Evolutionary conservation across 2,888 invertebrate species (phyloP).

Genomic region (Lysandra coridon): DNA sequence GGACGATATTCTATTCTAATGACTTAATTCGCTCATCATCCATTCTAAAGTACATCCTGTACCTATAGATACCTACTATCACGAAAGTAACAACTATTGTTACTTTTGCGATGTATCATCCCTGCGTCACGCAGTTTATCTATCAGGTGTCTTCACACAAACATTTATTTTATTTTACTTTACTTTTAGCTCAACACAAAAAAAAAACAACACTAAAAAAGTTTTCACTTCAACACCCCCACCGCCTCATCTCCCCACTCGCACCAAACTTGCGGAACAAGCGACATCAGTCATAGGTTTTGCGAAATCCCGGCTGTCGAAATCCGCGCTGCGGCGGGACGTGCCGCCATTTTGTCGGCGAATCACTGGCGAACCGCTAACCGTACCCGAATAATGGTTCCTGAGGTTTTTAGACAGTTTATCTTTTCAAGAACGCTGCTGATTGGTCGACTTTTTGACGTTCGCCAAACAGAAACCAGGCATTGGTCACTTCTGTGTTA

Average conservation of each 20-base stretch:
- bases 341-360: slow-evolving; percentile 45
- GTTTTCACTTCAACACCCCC: not conserved
- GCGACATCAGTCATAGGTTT: slow-evolving; percentile 71
- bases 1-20: no score
- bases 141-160: no score
- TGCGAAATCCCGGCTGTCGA: slow-evolving; percentile 74
- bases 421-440: not conserved
- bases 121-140: no score
- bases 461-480: no score
- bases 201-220: not conserved
- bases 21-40: no score
- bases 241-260: slow-evolving; percentile 34
- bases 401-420: not conserved
- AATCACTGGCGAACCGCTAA: slow-evolving; percentile 17
- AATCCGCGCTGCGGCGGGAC: slow-evolving; percentile 59
- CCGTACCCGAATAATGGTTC: not conserved
- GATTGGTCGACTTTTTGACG: not conserved
- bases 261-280: slow-evolving; percentile 48
- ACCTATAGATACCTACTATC: no score
- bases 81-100: no score
- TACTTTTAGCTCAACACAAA: no score
- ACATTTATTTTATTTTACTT: no score
- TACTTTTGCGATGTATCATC: no score
- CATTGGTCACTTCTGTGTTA: not conserved
- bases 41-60: no score